These are phyloP conservation scores for Diabrotica virgifera DNA, from an alignment of 1,140 invertebrate species.

Conservation along the genomic window DNA sequence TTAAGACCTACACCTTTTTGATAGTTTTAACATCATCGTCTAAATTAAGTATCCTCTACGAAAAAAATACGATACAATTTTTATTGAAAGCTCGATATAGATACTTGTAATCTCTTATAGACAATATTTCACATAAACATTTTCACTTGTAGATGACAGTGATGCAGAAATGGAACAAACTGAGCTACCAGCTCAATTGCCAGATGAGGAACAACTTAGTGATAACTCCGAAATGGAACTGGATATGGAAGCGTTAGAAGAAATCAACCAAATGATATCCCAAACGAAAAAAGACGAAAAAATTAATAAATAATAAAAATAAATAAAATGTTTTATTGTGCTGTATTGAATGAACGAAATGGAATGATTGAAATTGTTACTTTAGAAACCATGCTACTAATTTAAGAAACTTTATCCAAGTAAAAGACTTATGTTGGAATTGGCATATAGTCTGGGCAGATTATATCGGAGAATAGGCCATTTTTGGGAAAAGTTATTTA, in stretches of 20 bases:
- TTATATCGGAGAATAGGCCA: too few relatives aligned
- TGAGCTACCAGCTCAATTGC: slow-evolving; percentile 28
- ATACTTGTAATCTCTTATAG: neutral
- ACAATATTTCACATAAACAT: neutral
- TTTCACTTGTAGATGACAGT: slow-evolving; percentile 20
- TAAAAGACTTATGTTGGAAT: too few relatives aligned
- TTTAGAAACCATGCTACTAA: too few relatives aligned
- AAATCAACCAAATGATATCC: slow-evolving; percentile 40
- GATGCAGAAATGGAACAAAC: slow-evolving; percentile 25
- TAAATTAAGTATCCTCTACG: neutral
- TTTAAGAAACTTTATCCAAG: too few relatives aligned
- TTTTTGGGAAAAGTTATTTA: too few relatives aligned
- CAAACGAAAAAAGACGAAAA: slow-evolving; percentile 6
- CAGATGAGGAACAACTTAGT: slow-evolving; percentile 29
- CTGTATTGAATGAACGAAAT: too few relatives aligned
- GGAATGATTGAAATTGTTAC: too few relatives aligned
- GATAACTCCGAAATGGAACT: slow-evolving; percentile 36
- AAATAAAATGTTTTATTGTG: too few relatives aligned
- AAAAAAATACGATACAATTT: neutral
- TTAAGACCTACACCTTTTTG: too few relatives aligned
- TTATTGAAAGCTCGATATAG: neutral
- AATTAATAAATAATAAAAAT: too few relatives aligned
- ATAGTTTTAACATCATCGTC: neutral
- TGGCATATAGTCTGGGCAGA: too few relatives aligned
- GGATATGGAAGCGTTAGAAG: slow-evolving; percentile 41